phyloP scores from a whole-genome alignment of 2,888 invertebrate genomes.

The Allygus modestus region DNA sequence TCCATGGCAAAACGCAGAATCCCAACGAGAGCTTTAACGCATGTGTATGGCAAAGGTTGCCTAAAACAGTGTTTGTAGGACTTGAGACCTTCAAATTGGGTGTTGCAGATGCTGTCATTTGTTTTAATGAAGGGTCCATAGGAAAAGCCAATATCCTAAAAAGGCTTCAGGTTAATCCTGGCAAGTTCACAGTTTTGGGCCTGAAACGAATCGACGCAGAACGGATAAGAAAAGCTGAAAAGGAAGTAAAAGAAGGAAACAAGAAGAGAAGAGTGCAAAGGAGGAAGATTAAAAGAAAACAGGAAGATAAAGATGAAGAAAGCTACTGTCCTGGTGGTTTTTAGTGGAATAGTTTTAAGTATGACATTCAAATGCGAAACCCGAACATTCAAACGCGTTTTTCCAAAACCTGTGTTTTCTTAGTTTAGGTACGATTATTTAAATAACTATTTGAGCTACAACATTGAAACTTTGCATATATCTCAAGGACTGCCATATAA shows the following conservation, averaged over 20 bases:
- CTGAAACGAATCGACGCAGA: background rate
- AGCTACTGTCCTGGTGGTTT: conserved; percentile 28
- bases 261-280: conserved; percentile 25
- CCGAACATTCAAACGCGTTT: too few relatives aligned
- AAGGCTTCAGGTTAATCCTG: conserved; percentile 5
- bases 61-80: conserved; percentile 18
- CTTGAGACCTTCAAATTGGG: background rate
- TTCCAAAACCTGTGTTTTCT: conserved; percentile 33
- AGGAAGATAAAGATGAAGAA: background rate
- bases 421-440: background rate
- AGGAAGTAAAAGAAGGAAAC: conserved; percentile 30
- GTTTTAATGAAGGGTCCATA: conserved; percentile 27
- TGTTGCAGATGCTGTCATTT: conserved; percentile 6
- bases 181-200: conserved; percentile 23
- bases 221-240: conserved; percentile 31
- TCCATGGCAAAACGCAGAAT: conserved; percentile 23
- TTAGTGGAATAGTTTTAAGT: background rate
- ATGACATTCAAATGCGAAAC: background rate
- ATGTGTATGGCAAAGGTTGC: background rate
- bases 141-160: conserved; percentile 36
- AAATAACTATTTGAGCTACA: conserved; percentile 4
- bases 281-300: background rate
- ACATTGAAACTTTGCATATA: background rate
- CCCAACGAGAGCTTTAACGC: background rate
- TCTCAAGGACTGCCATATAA: background rate